phyloP scores from a whole-genome alignment of 1,140 invertebrate species.

The Harlomillsia oculata region DNA sequence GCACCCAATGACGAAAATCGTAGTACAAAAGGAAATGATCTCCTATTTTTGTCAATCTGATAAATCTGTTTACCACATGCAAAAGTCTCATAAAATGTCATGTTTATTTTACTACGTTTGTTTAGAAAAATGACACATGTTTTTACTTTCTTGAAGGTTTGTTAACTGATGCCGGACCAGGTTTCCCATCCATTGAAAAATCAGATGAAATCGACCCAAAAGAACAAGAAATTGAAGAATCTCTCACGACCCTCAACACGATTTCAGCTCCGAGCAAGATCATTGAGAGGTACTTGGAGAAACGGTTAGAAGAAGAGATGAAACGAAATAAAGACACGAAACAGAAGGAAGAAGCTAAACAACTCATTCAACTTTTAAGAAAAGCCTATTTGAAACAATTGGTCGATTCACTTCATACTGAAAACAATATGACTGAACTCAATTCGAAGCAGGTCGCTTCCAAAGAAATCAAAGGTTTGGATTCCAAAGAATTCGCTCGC shows the following conservation, averaged over 20 bases:
- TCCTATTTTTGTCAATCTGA: too few relatives aligned
- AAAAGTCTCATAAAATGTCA: too few relatives aligned
- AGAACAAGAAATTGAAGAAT: constrained; percentile 3
- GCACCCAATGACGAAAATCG: too few relatives aligned
- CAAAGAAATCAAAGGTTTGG: too few relatives aligned
- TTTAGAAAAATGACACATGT: background rate
- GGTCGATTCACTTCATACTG: constrained; percentile 21
- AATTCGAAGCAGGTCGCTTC: too few relatives aligned
- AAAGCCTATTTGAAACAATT: constrained; percentile 31
- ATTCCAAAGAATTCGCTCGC: too few relatives aligned
- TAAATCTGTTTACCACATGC: too few relatives aligned
- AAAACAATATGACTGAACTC: too few relatives aligned
- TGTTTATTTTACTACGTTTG: too few relatives aligned
- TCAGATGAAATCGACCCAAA: background rate
- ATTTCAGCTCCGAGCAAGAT: constrained; percentile 20
- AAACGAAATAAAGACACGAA: constrained; percentile 10
- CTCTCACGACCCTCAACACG: background rate
- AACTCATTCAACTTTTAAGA: constrained; percentile 25
- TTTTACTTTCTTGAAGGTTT: background rate
- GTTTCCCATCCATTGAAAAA: background rate
- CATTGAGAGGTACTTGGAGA: constrained; percentile 28
- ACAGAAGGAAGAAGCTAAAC: constrained; percentile 22
- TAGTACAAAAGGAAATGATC: too few relatives aligned
- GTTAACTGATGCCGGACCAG: background rate
- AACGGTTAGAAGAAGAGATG: constrained; percentile 19